phyloP scores from a whole-genome alignment of 2,113 vertebrate genomes.

The Myocastor coypus region DNA sequence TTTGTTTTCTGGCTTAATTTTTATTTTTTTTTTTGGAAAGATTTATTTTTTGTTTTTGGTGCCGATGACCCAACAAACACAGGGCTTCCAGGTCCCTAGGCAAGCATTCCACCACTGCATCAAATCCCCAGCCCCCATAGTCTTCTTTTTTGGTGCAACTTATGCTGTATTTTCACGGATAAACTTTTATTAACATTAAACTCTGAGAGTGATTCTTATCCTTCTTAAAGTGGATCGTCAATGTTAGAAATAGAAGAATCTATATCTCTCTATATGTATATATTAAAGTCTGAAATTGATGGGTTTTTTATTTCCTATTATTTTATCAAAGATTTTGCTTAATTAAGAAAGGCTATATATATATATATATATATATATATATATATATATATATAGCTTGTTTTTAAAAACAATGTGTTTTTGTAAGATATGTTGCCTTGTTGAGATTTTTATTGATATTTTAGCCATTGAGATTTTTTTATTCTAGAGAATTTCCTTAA shows the following conservation, averaged over 20 bases:
- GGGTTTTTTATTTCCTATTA: conserved; percentile 19
- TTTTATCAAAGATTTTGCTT: conserved; percentile 31
- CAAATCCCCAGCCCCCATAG: background rate
- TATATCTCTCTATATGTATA: conserved; percentile 19
- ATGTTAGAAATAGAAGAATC: background rate
- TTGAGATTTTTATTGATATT: conserved; percentile 45
- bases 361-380: background rate
- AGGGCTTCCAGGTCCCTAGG: too few species aligned
- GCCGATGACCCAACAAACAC: too few species aligned
- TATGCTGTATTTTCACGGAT: conserved; percentile 55
- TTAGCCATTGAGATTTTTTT: conserved; percentile 50
- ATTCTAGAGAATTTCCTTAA: conserved; percentile 50
- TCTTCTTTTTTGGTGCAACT: conserved; percentile 26
- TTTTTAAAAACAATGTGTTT: conserved; percentile 28
- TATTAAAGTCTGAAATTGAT: conserved; percentile 50
- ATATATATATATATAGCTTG: background rate
- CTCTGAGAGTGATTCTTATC: background rate
- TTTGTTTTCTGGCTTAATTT: too few species aligned
- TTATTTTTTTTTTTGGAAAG: too few species aligned
- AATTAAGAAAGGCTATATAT: conserved; percentile 34
- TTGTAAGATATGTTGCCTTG: conserved; percentile 16
- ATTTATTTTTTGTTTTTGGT: too few species aligned
- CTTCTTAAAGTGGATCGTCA: conserved; percentile 41
- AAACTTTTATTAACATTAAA: conserved; percentile 44
- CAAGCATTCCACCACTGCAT: too few species aligned